Percentiles rank a stretch among this genome's conserved stretches.
Evolutionary conservation across 1,140 invertebrate species (phyloP).

Genomic region (Orchesella cincta): DNA sequence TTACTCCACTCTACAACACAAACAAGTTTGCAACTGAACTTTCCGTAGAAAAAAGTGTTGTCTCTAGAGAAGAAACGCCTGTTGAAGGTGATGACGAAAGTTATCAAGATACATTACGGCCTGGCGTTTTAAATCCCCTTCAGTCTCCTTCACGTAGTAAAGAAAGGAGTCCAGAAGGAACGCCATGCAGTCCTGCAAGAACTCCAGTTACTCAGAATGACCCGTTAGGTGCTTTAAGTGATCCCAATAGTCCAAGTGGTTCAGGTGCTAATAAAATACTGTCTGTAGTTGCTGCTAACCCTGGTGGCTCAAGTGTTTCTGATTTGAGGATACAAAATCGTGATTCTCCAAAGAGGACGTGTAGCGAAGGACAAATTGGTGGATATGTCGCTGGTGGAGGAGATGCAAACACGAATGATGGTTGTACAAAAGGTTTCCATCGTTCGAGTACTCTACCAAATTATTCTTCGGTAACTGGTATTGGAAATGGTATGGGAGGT

Average conservation of each 20-base stretch:
- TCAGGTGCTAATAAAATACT: constrained; percentile 13
- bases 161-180: constrained; percentile 50
- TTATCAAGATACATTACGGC: constrained; percentile 23
- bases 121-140: constrained; percentile 28
- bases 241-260: constrained; percentile 34
- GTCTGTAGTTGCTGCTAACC: background rate
- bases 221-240: constrained; percentile 76
- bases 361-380: constrained; percentile 47
- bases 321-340: constrained; percentile 23
- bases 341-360: constrained; percentile 48
- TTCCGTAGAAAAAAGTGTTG: constrained; percentile 34
- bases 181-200: constrained; percentile 63
- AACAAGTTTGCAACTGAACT: constrained; percentile 46
- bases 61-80: constrained; percentile 45
- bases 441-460: constrained; percentile 49
- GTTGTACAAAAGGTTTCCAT: constrained; percentile 48
- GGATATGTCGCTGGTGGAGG: background rate
- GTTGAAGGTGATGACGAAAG: constrained; percentile 37
- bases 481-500: constrained; percentile 14
- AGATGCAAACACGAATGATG: background rate
- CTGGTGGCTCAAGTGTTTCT: constrained; percentile 2
- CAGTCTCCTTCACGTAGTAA: constrained; percentile 47
- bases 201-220: constrained; percentile 87
- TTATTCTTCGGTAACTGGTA: constrained; percentile 37
- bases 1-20: constrained; percentile 49